Base-by-base conservation (phyloP, 2,113 vertebrate species). In the Prolemur simus region DNA sequence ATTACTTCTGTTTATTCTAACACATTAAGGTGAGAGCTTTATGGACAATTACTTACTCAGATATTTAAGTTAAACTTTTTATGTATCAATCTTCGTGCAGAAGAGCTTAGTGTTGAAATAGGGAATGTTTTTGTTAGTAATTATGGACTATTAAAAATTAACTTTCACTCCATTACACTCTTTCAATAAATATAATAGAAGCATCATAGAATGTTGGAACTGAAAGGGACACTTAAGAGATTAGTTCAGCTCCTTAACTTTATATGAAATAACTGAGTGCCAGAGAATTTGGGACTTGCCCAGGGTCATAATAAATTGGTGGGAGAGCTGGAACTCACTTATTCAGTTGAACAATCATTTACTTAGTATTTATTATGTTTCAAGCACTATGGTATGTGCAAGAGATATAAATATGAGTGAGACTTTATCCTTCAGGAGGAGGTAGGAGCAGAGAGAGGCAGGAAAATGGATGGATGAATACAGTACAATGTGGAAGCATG, bases 181-280 rank as follows among this genome's bases (percentile, higher is more conserved):
- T 94, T 96, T 96, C 94, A 98, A 96, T 84, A 96, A 97, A 96
- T 94, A 97, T 94, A 97, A 98, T 96, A 87, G 94, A 96, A 96
- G n/a, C 89, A 92, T 96, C 95, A 88, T 94, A 87, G 91, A 96
- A 96, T 89, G 95, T 92, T 98, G 96, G 96, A 97, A 91, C 60
- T 83, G 21, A 95, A 98, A 94, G 95, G 64, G 96, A 95, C 69
- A 95, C 95, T 97, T 97, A 97, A 97, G 73, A 94, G 96, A 96
- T 97, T 98, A 97, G 84, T 97, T 97, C 96, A 95, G 80, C 94
- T 97, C 52, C 95, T 96, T 97, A 95, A 96, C 58, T 93, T 97
- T 80, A 89, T 94, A 87, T 95, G 80, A 97, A 97, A 87, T 77
- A 87, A 96, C 58, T 64, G 78, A 89, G 64, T 49, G 23, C 89